Percentiles rank a stretch among this genome's conserved stretches.
phyloP scores from a whole-genome alignment of 2,888 invertebrate species.

The Heteromyza rotundicornis region DNA sequence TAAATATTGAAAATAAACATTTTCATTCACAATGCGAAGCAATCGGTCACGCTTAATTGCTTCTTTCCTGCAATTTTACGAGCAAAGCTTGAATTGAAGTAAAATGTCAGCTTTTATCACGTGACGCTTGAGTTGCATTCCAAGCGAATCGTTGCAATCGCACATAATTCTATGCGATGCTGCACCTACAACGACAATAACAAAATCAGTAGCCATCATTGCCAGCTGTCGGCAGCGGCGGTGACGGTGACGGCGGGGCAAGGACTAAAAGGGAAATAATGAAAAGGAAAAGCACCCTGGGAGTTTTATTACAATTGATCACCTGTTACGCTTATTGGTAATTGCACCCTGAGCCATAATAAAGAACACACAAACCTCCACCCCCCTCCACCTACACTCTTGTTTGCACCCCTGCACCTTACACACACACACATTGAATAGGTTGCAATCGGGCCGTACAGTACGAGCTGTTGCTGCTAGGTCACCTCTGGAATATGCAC shows the following conservation, averaged over 20 bases:
- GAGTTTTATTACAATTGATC: conserved; percentile 58
- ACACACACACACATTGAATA: not conserved
- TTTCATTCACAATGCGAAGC: too few species aligned
- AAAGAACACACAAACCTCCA: conserved; percentile 33
- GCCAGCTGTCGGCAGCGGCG: too few species aligned
- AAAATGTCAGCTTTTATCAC: too few species aligned
- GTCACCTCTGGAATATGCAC: not conserved
- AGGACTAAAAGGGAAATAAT: conserved; percentile 35
- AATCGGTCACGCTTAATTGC: conserved; percentile 53
- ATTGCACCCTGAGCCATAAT: conserved; percentile 54
- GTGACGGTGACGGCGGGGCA: too few species aligned
- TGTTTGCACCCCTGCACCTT: not conserved
- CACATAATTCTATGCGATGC: not conserved
- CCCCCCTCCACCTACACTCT: not conserved
- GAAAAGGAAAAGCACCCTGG: conserved; percentile 54
- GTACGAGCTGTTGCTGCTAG: not conserved
- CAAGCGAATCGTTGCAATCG: not conserved
- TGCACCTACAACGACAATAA: not conserved
- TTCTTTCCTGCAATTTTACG: not conserved
- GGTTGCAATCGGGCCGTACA: not conserved
- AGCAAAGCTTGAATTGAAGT: too few species aligned
- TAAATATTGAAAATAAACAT: too few species aligned
- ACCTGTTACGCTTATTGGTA: conserved; percentile 57
- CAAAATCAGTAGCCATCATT: too few species aligned
- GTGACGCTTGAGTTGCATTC: not conserved